These are phyloP conservation scores for Hippasteria phrygiana DNA, from an alignment of 53 echinoderm and acorn worm genomes.

Conservation along the genomic window DNA sequence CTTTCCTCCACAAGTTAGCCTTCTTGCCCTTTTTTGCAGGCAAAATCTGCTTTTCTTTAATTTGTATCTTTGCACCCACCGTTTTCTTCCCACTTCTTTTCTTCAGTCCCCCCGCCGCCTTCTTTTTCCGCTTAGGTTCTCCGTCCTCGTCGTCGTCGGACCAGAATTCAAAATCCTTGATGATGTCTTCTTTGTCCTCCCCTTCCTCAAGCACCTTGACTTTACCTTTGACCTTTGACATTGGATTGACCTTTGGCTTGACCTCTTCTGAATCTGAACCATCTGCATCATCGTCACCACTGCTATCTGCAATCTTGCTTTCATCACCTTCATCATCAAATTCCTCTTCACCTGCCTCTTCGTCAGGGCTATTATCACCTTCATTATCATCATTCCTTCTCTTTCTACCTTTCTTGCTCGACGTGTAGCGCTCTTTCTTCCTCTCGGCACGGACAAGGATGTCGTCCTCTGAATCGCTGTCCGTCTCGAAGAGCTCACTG, in stretches of 20 bases:
- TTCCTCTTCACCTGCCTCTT: constrained; percentile 47
- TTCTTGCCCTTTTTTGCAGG: constrained; percentile 22
- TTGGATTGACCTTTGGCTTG: constrained; percentile 19
- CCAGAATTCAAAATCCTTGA: constrained; percentile 87
- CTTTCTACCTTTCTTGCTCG: constrained; percentile 36
- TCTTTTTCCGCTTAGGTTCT: constrained; percentile 41
- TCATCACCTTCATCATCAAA: constrained; percentile 57
- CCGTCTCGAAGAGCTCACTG: constrained; percentile 81
- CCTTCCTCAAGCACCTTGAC: constrained; percentile 42
- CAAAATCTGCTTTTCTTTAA: neutral
- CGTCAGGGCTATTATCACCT: constrained; percentile 58
- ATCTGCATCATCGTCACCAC: constrained; percentile 40
- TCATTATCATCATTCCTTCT: constrained; percentile 50
- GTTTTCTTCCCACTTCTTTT: constrained; percentile 20
- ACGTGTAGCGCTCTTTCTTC: constrained; percentile 70
- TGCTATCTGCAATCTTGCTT: too few species aligned
- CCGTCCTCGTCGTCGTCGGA: constrained; percentile 78
- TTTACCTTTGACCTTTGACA: constrained; percentile 47
- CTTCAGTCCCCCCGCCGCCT: constrained; percentile 6
- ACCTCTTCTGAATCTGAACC: constrained; percentile 58
- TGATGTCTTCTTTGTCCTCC: constrained; percentile 80
- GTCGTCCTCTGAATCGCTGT: constrained; percentile 91
- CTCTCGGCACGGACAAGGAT: constrained; percentile 79
- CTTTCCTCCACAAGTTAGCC: neutral
- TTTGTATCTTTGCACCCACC: neutral